These are phyloP conservation scores for Sipha flava DNA, from an alignment of 1,140 invertebrate species.

Conservation along the genomic window DNA sequence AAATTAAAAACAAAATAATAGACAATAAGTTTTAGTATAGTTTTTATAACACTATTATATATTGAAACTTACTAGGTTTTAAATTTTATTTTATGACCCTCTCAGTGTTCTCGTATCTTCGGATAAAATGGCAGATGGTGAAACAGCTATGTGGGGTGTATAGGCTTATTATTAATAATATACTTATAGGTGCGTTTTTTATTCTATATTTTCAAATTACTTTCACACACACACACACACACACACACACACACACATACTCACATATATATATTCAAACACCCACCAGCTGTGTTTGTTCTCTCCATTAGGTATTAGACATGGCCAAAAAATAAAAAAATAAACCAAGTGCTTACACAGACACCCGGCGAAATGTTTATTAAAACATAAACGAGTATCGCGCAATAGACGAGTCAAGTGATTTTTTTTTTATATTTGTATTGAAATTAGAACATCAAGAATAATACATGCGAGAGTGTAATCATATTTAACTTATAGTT, in stretches of 20 bases:
- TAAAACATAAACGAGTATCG: not conserved
- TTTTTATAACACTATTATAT: not conserved
- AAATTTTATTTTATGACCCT: not conserved
- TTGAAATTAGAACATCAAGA: too few relatives aligned
- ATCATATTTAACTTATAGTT: too few relatives aligned
- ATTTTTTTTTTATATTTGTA: too few relatives aligned
- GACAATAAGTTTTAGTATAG: not conserved
- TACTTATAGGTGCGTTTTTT: not conserved
- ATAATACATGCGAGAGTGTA: too few relatives aligned
- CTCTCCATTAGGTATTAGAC: not conserved
- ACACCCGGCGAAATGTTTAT: not conserved
- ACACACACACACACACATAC: too few relatives aligned
- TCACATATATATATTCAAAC: too few relatives aligned
- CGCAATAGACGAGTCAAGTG: not conserved
- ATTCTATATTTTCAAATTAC: not conserved
- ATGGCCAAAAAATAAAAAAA: not conserved
- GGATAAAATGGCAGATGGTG: not conserved
- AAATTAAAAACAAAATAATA: not conserved
- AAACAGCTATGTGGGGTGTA: not conserved
- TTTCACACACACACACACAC: not conserved
- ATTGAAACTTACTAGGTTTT: not conserved
- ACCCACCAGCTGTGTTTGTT: not conserved
- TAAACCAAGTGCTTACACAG: not conserved
- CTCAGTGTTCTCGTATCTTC: not conserved
- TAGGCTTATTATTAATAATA: not conserved